Percentiles rank a stretch among this genome's conserved stretches.
phyloP scores from a whole-genome alignment of 2,113 vertebrate genomes.

The Octodon degus region DNA sequence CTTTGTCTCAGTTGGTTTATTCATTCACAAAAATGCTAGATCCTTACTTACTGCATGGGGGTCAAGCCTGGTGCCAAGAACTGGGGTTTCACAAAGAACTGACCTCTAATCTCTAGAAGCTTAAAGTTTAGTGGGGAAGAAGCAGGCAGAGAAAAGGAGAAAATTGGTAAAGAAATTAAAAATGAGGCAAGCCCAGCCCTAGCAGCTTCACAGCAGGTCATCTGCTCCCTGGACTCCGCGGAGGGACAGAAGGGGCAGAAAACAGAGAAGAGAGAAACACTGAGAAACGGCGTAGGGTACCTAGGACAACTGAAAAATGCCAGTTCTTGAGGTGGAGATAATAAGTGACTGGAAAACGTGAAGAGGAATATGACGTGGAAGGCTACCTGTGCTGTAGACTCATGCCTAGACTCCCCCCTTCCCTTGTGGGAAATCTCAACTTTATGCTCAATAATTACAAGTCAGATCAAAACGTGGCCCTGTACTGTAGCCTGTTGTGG shows the following conservation, averaged over 20 bases:
- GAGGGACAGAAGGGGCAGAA: neutral
- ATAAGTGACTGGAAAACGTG: neutral
- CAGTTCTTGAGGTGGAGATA: neutral
- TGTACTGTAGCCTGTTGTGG: neutral
- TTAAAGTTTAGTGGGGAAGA: neutral
- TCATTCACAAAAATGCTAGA: constrained; percentile 27
- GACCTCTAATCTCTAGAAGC: neutral
- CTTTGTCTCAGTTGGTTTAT: neutral
- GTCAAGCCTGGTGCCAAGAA: neutral
- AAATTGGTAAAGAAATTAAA: neutral
- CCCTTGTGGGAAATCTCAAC: neutral
- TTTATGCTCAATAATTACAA: neutral
- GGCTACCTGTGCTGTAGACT: neutral
- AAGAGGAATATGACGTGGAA: neutral
- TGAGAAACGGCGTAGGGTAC: neutral
- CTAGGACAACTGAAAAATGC: neutral
- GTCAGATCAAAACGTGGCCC: neutral
- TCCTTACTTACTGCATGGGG: neutral
- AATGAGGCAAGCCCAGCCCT: neutral
- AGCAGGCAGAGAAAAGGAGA: neutral
- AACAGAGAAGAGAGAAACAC: neutral
- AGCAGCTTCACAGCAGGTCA: neutral
- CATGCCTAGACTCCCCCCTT: neutral
- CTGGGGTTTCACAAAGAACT: neutral
- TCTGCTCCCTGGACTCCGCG: neutral